Evolutionary conservation across 1,140 invertebrate species (phyloP).

Genomic region (Hormaphis cornu): DNA sequence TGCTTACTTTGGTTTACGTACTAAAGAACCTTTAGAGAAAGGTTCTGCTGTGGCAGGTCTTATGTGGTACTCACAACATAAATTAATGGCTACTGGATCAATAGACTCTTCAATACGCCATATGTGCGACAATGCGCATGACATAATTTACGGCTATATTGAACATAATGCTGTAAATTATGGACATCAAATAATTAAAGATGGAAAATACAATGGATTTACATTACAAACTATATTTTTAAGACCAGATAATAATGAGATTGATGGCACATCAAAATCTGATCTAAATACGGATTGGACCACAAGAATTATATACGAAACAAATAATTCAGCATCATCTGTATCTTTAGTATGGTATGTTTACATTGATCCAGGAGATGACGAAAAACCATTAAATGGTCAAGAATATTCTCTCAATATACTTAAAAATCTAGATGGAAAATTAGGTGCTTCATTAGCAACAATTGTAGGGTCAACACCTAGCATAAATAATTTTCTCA

Average conservation of each 20-base stretch:
- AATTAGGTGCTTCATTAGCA: background rate
- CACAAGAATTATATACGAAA: constrained; percentile 62
- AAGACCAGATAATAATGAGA: constrained; percentile 63
- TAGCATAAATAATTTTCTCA: constrained; percentile 6
- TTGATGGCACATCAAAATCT: constrained; percentile 61
- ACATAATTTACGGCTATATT: constrained; percentile 71
- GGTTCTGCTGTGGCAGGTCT: constrained; percentile 80
- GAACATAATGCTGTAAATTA: constrained; percentile 87
- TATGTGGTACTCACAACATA: constrained; percentile 85
- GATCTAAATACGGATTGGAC: constrained; percentile 86
- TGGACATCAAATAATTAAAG: constrained; percentile 77
- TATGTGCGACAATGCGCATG: constrained; percentile 87
- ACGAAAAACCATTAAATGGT: constrained; percentile 34
- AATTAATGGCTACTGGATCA: constrained; percentile 53
- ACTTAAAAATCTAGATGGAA: background rate
- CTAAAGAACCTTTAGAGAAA: constrained; percentile 55
- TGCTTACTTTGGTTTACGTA: constrained; percentile 83
- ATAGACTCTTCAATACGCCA: constrained; percentile 51
- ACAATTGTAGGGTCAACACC: background rate
- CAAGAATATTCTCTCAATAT: background rate
- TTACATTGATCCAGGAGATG: constrained; percentile 49
- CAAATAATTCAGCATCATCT: constrained; percentile 43
- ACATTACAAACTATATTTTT: constrained; percentile 79
- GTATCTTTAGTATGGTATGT: constrained; percentile 51
- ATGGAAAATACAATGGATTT: constrained; percentile 58